A percentile compares a stretch with the other conserved stretches of the same genome.
Conservation (phyloP, 2,113 vertebrate genomes). For the Cavia aperea region DNA sequence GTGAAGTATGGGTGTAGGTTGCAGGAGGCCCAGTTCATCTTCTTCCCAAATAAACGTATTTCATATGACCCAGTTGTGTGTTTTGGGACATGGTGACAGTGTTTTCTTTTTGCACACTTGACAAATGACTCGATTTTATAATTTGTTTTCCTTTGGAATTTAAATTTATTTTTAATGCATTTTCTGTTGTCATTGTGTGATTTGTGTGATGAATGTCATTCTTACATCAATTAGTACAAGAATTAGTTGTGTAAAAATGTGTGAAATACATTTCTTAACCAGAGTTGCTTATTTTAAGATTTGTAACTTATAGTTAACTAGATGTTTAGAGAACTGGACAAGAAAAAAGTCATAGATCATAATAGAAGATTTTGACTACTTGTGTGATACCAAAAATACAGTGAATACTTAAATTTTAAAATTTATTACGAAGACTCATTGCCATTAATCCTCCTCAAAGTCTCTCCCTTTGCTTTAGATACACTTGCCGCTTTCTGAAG, state of each 20-base stretch:
- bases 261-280: not conserved
- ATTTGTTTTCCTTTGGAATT: not conserved
- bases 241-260: not conserved
- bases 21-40: not conserved
- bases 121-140: not conserved
- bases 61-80: not conserved
- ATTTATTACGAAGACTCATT: not conserved
- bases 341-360: not conserved
- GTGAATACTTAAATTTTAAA: not conserved
- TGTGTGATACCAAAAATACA: not conserved
- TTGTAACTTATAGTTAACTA: constrained; percentile 39
- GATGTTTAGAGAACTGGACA: constrained; percentile 12
- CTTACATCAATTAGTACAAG: not conserved
- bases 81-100: not conserved
- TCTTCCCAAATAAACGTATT: not conserved
- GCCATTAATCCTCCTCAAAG: not conserved
- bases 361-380: constrained; percentile 35
- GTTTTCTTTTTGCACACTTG: constrained; percentile 9
- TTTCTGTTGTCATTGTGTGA: not conserved
- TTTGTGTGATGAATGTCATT: not conserved
- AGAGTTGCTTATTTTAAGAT: not conserved
- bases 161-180: not conserved
- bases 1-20: too few relatives aligned
- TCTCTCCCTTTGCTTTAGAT: not conserved
- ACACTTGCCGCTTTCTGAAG: not conserved